Evolutionary conservation across 2,797 vertebrate species (phyloP).

Genomic region (Neosilurus hyrtlii): DNA sequence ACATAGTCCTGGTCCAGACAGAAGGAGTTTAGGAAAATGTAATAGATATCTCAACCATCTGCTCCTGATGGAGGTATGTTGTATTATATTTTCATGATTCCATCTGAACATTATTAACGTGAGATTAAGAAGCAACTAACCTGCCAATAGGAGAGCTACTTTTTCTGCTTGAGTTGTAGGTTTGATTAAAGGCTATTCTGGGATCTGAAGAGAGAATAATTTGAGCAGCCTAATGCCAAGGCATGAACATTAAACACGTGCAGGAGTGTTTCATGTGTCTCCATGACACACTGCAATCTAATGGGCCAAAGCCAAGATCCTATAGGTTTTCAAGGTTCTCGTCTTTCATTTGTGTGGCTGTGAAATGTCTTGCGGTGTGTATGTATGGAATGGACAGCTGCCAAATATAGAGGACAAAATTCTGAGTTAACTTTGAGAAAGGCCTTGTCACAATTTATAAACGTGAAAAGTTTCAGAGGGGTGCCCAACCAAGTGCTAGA

Average conservation of each 20-base stretch:
- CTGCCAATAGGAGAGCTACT: slow-evolving; percentile 55
- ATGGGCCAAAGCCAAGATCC: slow-evolving; percentile 58
- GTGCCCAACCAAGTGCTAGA: slow-evolving; percentile 15
- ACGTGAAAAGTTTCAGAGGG: slow-evolving; percentile 57
- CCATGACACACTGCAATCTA: slow-evolving; percentile 57
- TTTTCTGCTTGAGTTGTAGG: slow-evolving; percentile 57
- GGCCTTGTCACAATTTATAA: slow-evolving; percentile 63
- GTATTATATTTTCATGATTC: slow-evolving; percentile 37
- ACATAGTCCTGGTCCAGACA: background rate
- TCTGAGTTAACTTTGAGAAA: slow-evolving; percentile 49
- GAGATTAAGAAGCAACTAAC: slow-evolving; percentile 59
- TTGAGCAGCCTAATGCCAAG: slow-evolving; percentile 52
- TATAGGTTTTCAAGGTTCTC: slow-evolving; percentile 61
- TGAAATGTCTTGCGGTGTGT: slow-evolving; percentile 58
- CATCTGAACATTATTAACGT: slow-evolving; percentile 64
- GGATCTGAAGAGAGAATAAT: slow-evolving; percentile 53
- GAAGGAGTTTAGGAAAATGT: slow-evolving; percentile 13
- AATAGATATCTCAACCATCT: slow-evolving; percentile 25
- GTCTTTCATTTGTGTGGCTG: slow-evolving; percentile 50
- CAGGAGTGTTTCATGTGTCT: slow-evolving; percentile 57
- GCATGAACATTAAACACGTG: slow-evolving; percentile 50
- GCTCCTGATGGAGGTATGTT: slow-evolving; percentile 24
- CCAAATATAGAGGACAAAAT: slow-evolving; percentile 49
- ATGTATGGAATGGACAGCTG: slow-evolving; percentile 54
- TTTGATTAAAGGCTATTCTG: slow-evolving; percentile 64